phyloP scores from a whole-genome alignment of 2,113 vertebrate species.

The Anhinga rufa region DNA sequence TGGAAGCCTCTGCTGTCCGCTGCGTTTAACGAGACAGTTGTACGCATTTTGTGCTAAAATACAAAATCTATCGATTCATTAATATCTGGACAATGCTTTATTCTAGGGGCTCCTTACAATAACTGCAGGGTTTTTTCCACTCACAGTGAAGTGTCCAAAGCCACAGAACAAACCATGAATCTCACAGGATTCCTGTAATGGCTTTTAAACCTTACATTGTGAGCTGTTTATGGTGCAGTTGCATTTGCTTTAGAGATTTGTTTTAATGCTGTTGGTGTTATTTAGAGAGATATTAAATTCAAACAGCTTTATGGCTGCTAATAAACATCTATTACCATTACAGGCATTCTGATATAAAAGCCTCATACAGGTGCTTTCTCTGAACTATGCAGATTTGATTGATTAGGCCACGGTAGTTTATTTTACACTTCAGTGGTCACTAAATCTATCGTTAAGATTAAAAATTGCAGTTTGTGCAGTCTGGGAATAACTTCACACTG shows the following conservation, averaged over 20 bases:
- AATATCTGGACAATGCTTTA: not conserved
- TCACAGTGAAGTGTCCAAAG: not conserved
- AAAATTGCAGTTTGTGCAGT: slow-evolving; percentile 27
- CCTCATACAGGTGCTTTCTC: slow-evolving; percentile 49
- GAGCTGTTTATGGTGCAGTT: not conserved
- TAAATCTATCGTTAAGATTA: slow-evolving; percentile 37
- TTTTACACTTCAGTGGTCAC: slow-evolving; percentile 12
- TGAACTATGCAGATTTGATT: slow-evolving; percentile 46
- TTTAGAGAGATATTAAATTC: slow-evolving; percentile 41
- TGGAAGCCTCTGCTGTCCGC: not conserved
- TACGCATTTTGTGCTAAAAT: not conserved
- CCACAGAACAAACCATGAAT: slow-evolving; percentile 32
- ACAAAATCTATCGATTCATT: not conserved
- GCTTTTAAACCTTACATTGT: slow-evolving; percentile 40
- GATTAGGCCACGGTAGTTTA: slow-evolving; percentile 40
- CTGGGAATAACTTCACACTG: slow-evolving; percentile 34
- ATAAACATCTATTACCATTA: slow-evolving; percentile 68
- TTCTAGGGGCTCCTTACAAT: not conserved
- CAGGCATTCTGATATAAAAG: slow-evolving; percentile 42
- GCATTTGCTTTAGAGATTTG: slow-evolving; percentile 14
- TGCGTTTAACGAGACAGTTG: not conserved
- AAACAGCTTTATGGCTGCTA: slow-evolving; percentile 58
- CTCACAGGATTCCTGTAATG: slow-evolving; percentile 12
- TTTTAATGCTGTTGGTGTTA: slow-evolving; percentile 28
- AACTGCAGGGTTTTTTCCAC: not conserved